Base-by-base conservation (phyloP, 2,797 vertebrate species). In the Carapus acus region DNA sequence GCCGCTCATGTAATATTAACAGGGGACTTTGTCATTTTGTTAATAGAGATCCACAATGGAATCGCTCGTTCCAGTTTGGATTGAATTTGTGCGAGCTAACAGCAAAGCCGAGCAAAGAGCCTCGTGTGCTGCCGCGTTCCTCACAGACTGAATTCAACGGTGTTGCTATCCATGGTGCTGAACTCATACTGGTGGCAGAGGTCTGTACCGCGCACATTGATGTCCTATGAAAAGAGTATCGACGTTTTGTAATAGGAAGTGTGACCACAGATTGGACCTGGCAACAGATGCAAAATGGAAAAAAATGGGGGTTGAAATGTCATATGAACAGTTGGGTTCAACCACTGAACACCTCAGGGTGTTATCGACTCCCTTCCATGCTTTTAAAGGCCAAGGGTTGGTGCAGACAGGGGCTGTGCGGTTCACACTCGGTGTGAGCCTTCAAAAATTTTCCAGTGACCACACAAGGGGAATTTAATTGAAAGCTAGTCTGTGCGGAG, bases 321-420 rank as follows among this genome's bases (percentile, higher is more conserved):
- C 86, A 87, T 85, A 79, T 82, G 79, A 82, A 85, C 84, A 83
- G 84, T 77, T 85, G 81, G 82, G 80, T 82, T 87, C 81, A 84
- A 85, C 81, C 82, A 85, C 80, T 86, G 83, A 88, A 85, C 84
- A 82, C 83, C 75, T 78, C 80, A 77, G 82, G 84, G 83, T 85
- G 68, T 77, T 81, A 86, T 87, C 58, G 84, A 87, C 83, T 78
- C 76, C 71, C 80, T 79, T 78, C 76, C 71, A 72, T 77, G 80
- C 83, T 80, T 85, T 84, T 74, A 84, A 85, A 86, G 83, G 83
- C 82, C 82, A 85, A 65, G 69, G 76, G 77, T 79, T 79, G 51
- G 67, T 73, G 82, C 55, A 57, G 76, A 76, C 71, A 9, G 18
- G 58, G 65, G 70, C 74, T 73, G 57, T 71, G 78, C 76, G 50